A percentile compares a stretch with the other conserved stretches of the same genome.
phyloP scores from a whole-genome alignment of 2,888 invertebrate genomes.

The Netelia melanura region DNA sequence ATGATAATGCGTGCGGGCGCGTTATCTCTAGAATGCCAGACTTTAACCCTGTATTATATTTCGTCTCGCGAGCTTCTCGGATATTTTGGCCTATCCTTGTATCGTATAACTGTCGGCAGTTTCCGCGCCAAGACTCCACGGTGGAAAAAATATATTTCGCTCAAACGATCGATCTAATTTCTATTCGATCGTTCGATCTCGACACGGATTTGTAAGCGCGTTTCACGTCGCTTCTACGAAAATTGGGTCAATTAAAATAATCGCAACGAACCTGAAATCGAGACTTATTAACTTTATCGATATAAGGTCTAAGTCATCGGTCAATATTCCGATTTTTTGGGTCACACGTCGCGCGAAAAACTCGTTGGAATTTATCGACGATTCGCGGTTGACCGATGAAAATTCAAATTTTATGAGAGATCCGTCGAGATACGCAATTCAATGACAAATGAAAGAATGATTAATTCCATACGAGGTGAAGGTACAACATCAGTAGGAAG shows the following conservation, averaged over 20 bases:
- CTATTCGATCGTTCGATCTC: too few relatives aligned
- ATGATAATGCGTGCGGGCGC: background rate
- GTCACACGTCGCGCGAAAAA: background rate
- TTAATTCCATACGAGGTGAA: too few relatives aligned
- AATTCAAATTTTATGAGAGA: background rate
- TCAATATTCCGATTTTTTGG: conserved; percentile 8
- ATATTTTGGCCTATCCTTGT: too few relatives aligned
- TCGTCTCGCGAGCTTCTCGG: too few relatives aligned
- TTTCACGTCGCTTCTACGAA: background rate
- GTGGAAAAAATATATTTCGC: background rate
- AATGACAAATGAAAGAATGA: too few relatives aligned
- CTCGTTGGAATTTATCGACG: too few relatives aligned
- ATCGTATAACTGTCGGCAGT: background rate
- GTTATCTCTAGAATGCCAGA: conserved; percentile 1
- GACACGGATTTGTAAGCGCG: too few relatives aligned
- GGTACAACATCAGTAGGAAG: too few relatives aligned
- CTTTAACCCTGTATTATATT: conserved; percentile 13
- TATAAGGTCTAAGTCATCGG: conserved; percentile 31
- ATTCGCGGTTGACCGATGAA: background rate
- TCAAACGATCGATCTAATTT: background rate
- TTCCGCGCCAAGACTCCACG: background rate
- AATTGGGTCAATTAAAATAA: background rate
- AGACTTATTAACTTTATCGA: conserved; percentile 16
- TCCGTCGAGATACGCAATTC: too few relatives aligned
- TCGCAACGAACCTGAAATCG: background rate